Base-by-base conservation (phyloP, 2,113 vertebrate genomes). In the Stigmatopora nigra region DNA sequence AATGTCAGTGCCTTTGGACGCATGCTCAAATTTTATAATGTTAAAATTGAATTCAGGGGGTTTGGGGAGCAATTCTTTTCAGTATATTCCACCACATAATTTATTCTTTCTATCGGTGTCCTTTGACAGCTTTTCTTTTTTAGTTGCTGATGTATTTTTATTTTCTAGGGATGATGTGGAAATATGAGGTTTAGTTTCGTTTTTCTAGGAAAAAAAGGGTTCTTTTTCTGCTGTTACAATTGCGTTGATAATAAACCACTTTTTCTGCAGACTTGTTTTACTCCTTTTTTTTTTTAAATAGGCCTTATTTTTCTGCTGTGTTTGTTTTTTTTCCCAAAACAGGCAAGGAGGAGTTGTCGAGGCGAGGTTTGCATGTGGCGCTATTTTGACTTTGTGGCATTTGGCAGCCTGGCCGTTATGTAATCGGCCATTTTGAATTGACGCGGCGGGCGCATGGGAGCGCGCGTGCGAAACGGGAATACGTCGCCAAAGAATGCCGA, bases 181-280 rank as follows among this genome's bases (percentile, higher is more conserved):
- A 38, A 58, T 4, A 16, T 3, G 35, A 5, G 38, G 13, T 13
- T 7, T 4, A 20, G n/a, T 16, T 38, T 3, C 19, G 22, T 11
- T 5, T 38, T 60, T 60, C n/a, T 4, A 41, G 35, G 57, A 38
- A 58, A 38, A 17, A 59, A 11, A 0, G 14, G 79, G 81, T 70
- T n/a, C 22, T 20, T 53, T 53, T 56, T 56, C 53, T 25, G 52
- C 52, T 55, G 52, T 81, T 48, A 55, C 19, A 65, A 35, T 52
- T 76, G 52, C 73, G 77, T 82, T 77, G 61, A 80, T 64, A 90
- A 84, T 85, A 87, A 83, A 88, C 56, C 4, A 22, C 57, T 76
- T 70, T 65, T 77, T 68, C 45, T 56, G 52, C n/a, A 58, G 3
- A 4, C 31, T 9, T 47, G 9, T 22, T 10, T 63, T 31, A 45